Evolutionary conservation across 2,888 invertebrate species (phyloP).

Genomic region (Tenthredo scrophulariae): DNA sequence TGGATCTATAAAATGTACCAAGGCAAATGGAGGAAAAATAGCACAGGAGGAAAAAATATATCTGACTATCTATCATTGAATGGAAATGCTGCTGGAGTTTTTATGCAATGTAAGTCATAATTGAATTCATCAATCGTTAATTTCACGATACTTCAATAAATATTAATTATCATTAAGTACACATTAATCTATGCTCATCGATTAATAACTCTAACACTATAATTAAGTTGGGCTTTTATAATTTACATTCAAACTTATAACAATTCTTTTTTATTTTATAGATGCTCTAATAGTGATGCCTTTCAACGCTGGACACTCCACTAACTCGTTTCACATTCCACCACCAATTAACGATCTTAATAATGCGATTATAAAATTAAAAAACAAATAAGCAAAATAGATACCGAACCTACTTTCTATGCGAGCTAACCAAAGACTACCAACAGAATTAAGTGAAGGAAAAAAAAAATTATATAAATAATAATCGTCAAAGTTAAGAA

Average conservation of each 20-base stretch:
- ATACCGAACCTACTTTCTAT: constrained; percentile 43
- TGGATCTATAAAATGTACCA: constrained; percentile 28
- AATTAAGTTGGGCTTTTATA: background rate
- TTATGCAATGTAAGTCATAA: constrained; percentile 30
- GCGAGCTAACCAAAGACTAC: constrained; percentile 52
- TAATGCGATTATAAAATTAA: background rate
- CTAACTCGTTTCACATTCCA: constrained; percentile 52
- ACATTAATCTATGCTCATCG: background rate
- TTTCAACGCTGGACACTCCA: constrained; percentile 45
- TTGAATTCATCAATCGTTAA: background rate
- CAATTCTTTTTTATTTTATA: constrained; percentile 13
- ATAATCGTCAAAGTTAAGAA: constrained; percentile 15
- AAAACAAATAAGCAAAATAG: background rate
- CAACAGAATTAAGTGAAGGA: constrained; percentile 34
- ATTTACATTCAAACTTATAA: background rate
- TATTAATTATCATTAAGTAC: constrained; percentile 9
- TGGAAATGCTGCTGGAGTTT: constrained; percentile 42
- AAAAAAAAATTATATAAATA: constrained; percentile 38
- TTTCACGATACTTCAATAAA: background rate
- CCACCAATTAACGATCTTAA: constrained; percentile 39
- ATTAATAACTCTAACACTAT: background rate
- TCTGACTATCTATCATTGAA: constrained; percentile 22
- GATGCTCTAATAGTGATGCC: constrained; percentile 47
- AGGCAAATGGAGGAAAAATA: constrained; percentile 22
- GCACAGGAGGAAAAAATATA: constrained; percentile 8